These are phyloP conservation scores for Oikopleura dioica DNA, from an alignment of 23 tunicate species.

Conservation along the genomic window DNA sequence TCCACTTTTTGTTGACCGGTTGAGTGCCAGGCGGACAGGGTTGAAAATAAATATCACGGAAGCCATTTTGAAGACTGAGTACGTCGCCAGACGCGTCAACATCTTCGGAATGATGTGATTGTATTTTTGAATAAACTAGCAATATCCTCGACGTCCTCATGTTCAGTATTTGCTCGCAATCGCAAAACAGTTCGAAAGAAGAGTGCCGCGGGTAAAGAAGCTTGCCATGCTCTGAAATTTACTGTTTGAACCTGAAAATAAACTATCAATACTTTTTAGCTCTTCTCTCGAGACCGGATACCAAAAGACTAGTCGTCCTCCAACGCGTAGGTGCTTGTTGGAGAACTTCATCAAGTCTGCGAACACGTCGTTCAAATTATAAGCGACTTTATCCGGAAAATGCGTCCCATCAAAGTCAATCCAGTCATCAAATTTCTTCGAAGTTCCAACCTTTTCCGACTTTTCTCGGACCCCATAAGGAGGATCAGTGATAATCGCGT, in stretches of 20 bases:
- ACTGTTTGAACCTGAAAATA: too few species aligned
- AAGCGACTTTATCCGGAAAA: constrained; percentile 59
- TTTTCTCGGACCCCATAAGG: constrained; percentile 94
- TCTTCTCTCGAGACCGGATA: constrained; percentile 39
- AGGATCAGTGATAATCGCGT: constrained; percentile 93
- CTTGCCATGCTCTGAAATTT: constrained; percentile 22
- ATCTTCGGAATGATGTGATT: too few species aligned
- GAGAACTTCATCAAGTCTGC: constrained; percentile 58
- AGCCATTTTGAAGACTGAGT: neutral
- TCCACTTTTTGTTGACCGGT: neutral
- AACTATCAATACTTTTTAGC: neutral
- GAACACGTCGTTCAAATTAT: constrained; percentile 64
- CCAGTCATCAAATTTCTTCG: constrained; percentile 21
- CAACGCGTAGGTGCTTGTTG: constrained; percentile 19
- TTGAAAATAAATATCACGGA: constrained; percentile 3
- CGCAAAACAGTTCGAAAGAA: constrained; percentile 28
- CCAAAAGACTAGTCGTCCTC: constrained; percentile 82
- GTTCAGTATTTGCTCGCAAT: constrained; percentile 67
- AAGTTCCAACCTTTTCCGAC: constrained; percentile 39
- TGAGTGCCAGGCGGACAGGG: neutral
- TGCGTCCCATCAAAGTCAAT: constrained; percentile 21
- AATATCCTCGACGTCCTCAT: constrained; percentile 38
- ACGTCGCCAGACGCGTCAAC: neutral
- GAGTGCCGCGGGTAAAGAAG: constrained; percentile 51
- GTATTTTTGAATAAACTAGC: neutral